Evolutionary conservation across 2,797 vertebrate genomes (phyloP).

Genomic region (Lithobates sylvaticus): DNA sequence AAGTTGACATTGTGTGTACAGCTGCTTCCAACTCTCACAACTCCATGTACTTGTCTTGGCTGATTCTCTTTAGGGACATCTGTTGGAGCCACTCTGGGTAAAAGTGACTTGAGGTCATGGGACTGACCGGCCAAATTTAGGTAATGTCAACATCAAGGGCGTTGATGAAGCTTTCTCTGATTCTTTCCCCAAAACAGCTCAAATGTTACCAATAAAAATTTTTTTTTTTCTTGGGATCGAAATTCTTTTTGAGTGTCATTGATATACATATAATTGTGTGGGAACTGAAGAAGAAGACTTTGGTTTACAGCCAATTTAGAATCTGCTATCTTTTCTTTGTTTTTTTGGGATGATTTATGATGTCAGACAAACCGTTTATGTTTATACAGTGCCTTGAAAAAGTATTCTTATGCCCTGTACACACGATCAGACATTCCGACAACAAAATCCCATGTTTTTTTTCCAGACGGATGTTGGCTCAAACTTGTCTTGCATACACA

Average conservation of each 20-base stretch:
- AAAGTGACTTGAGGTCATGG: slow-evolving; percentile 22
- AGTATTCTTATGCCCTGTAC: too few relatives aligned
- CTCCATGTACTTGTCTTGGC: slow-evolving; percentile 6
- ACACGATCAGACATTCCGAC: too few relatives aligned
- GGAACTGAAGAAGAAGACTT: not conserved
- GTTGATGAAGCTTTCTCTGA: not conserved
- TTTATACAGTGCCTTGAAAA: too few relatives aligned
- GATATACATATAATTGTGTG: not conserved
- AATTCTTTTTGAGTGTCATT: not conserved
- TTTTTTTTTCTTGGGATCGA: not conserved
- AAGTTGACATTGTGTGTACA: slow-evolving; percentile 17
- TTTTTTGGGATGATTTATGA: not conserved
- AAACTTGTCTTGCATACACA: too few relatives aligned
- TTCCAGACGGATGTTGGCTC: too few relatives aligned
- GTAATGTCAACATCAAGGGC: slow-evolving; percentile 24
- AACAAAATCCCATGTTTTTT: too few relatives aligned
- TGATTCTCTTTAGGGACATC: slow-evolving; percentile 17
- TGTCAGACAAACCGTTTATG: too few relatives aligned
- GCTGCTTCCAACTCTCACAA: slow-evolving; percentile 17
- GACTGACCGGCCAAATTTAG: slow-evolving; percentile 10
- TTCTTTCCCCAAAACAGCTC: not conserved
- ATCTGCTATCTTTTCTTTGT: not conserved
- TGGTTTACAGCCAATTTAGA: not conserved
- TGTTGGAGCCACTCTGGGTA: slow-evolving; percentile 2
- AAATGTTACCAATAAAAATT: not conserved